Evolutionary conservation across 1,140 invertebrate species (phyloP).

Genomic region (Leptestheria dahalacensis): DNA sequence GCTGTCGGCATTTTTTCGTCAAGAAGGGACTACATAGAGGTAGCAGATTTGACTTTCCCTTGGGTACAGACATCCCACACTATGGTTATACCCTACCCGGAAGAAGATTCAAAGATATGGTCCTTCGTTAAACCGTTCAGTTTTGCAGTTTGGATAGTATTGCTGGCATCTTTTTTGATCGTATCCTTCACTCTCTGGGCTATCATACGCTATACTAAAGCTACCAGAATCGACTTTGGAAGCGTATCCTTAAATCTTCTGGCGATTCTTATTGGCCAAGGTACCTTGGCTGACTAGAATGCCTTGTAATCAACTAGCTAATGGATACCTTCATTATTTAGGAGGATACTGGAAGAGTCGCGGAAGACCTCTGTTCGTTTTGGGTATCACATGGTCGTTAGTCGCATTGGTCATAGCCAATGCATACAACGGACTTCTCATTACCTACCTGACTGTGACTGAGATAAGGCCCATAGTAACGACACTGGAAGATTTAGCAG

Average conservation of each 20-base stretch:
- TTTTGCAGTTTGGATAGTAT: background rate
- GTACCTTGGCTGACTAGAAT: too few species aligned
- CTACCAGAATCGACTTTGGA: too few species aligned
- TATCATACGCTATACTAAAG: background rate
- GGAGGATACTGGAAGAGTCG: background rate
- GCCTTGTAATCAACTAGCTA: background rate
- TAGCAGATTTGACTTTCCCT: background rate
- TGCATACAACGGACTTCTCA: background rate
- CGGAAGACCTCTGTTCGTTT: background rate
- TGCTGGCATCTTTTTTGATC: background rate
- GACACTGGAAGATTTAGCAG: background rate
- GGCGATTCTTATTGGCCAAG: too few species aligned
- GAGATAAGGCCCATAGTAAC: background rate
- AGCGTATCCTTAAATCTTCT: too few species aligned
- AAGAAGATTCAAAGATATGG: background rate
- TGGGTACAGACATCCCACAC: background rate
- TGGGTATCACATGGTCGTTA: background rate
- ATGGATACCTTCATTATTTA: background rate
- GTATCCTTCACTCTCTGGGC: background rate
- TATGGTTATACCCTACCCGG: background rate
- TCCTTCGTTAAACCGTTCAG: background rate
- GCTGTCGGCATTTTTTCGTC: background rate
- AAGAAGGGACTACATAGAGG: background rate
- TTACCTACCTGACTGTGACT: background rate
- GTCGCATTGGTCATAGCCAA: background rate